Conservation (phyloP, 2,888 invertebrate genomes). For the Toxonevra muliebris region DNA sequence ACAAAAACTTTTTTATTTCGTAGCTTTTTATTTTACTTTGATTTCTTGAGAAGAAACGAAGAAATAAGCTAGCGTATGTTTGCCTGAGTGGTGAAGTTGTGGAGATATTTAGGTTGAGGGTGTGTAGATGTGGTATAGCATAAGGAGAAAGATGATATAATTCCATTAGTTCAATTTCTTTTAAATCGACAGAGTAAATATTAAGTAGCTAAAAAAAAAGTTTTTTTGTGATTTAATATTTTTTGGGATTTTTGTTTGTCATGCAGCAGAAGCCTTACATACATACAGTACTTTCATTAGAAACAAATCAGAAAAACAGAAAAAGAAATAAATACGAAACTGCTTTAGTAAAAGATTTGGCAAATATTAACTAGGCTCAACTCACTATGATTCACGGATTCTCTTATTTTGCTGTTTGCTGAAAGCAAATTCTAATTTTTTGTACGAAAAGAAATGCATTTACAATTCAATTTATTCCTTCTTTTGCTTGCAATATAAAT, state of each 20-base stretch:
- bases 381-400: no score
- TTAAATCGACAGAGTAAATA: conserved; percentile 62
- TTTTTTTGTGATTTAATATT: background rate
- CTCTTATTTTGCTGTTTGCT: no score
- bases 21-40: conserved; percentile 39
- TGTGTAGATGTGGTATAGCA: conserved; percentile 18
- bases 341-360: no score
- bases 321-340: no score
- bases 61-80: conserved; percentile 17
- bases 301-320: background rate
- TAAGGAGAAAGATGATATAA: conserved; percentile 53
- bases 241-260: no score
- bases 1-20: conserved; percentile 51
- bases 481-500: no score
- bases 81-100: conserved; percentile 27
- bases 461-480: no score
- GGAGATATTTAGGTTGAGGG: no score
- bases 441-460: no score
- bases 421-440: no score
- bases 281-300: background rate
- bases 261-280: no score
- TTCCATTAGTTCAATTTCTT: conserved; percentile 63
- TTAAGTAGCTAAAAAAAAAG: conserved; percentile 30
- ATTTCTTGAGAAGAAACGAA: conserved; percentile 20
- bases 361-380: no score